A percentile compares a stretch with the other conserved stretches of the same genome.
Evolutionary conservation across 2,888 invertebrate species (phyloP).

Genomic region (Xestia rhomboidea): DNA sequence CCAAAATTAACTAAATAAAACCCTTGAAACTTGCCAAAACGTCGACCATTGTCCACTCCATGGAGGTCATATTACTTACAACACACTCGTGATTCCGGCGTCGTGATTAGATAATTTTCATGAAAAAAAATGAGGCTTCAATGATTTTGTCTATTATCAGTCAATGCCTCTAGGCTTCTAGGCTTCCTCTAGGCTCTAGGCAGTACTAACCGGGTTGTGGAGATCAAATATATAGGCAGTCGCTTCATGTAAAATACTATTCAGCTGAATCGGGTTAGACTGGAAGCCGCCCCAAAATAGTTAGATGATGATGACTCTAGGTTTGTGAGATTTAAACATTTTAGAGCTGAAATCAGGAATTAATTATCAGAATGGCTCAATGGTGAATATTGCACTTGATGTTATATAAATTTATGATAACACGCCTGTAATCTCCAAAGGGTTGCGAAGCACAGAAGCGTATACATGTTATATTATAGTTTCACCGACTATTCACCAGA

Average conservation of each 20-base stretch:
- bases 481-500: background rate
- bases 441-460: background rate
- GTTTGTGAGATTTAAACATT: background rate
- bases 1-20: background rate
- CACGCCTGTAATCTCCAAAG: background rate
- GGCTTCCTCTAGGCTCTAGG: background rate
- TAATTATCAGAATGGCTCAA: background rate
- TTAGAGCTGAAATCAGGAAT: background rate
- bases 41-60: constrained; percentile 3
- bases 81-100: constrained; percentile 36
- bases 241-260: too few species aligned
- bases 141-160: constrained; percentile 20
- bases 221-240: too few species aligned
- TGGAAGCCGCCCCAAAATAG: background rate
- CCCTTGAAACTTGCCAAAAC: constrained; percentile 7
- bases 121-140: constrained; percentile 49
- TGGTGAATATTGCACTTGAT: background rate
- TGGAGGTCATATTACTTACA: constrained; percentile 32
- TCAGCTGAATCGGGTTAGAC: too few species aligned
- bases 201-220: background rate
- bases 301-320: background rate
- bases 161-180: background rate
- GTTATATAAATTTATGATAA: background rate
- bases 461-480: background rate
- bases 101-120: constrained; percentile 63